Base-by-base conservation (phyloP, 1,140 invertebrate species). In the Berghia stephanieae region DNA sequence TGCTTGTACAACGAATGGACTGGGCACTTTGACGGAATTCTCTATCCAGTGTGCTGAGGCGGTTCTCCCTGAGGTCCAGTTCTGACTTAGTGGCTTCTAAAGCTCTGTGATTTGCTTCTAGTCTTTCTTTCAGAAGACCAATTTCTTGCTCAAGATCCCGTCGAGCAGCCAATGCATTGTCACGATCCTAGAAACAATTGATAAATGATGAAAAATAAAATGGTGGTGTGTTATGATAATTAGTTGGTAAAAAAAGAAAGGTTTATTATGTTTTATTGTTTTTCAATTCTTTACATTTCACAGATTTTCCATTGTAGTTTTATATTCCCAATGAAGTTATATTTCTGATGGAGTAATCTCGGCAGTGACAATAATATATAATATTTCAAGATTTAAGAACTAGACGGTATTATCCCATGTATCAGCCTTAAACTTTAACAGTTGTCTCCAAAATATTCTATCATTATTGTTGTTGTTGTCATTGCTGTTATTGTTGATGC, bases 51-150 rank as follows among this genome's bases (percentile, higher is more conserved):
- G 78, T 74, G 10, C 66, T 79, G 13, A 87, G 78, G 6, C 84
- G 81, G 16, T 71, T 40, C 38, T 88, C 85, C 46, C 84, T 78
- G 38, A 87, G 78, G 3, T 88, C 85, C 21, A 90, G 75, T 75
- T 90, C 89, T 43, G 78, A 75, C 36, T 81, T 81, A n/a, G 86
- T 84, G 34, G 86, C 85, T 66, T 85, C 83, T 68, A 88, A 81
- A 21, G 87, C 84, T 52, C 82, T 83, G 55, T 89, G 86, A 63
- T 80, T 85, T 6, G 85, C 80, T 16, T 86, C 84, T 0, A 90
- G 80, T 49, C 88, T 77, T 57, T 88, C 87, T 78, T 84, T 86
- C 49, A 90, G 42, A 3, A 86, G 75, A 10, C 82, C 82, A 34
- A 88, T 75, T 75, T 90, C 89, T 44, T 83, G 78, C 68, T 87